Percentiles rank a stretch among this genome's conserved stretches.
These are phyloP conservation scores for Diorhabda elongata DNA, from an alignment of 1,140 invertebrate genomes.

Conservation along the genomic window DNA sequence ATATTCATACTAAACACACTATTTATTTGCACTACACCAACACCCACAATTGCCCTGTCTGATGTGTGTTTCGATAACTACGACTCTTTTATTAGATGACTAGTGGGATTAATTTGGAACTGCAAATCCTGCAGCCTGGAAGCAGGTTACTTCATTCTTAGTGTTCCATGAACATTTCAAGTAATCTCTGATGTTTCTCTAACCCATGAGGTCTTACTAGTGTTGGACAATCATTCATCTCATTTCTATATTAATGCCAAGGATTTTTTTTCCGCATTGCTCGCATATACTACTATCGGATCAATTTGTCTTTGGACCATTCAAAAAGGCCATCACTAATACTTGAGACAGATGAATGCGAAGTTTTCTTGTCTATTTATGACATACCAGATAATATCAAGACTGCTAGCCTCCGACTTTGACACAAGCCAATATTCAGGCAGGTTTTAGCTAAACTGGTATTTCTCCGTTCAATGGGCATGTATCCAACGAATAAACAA, in stretches of 20 bases:
- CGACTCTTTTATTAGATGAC: neutral
- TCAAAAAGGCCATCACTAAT: constrained; percentile 44
- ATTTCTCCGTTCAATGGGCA: no score
- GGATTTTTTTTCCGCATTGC: constrained; percentile 14
- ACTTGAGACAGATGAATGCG: constrained; percentile 47
- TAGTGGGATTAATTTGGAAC: constrained; percentile 22
- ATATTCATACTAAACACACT: no score
- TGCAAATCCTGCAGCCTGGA: neutral
- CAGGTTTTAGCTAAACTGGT: neutral
- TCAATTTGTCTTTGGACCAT: neutral
- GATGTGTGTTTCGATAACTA: no score
- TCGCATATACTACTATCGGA: constrained; percentile 27
- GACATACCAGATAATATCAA: constrained; percentile 47
- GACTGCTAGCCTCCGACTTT: constrained; percentile 35
- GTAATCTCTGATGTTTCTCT: neutral
- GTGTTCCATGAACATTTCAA: neutral
- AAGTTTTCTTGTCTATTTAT: constrained; percentile 49
- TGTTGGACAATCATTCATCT: constrained; percentile 26
- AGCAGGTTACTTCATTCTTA: neutral
- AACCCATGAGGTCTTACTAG: constrained; percentile 8
- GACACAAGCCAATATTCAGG: constrained; percentile 11
- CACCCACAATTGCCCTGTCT: no score
- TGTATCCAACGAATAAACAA: neutral
- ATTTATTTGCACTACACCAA: no score
- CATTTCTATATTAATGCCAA: constrained; percentile 27